A percentile compares a stretch with the other conserved stretches of the same genome.
Evolutionary conservation across 2,888 invertebrate genomes (phyloP).

Genomic region (Brenthis ino): DNA sequence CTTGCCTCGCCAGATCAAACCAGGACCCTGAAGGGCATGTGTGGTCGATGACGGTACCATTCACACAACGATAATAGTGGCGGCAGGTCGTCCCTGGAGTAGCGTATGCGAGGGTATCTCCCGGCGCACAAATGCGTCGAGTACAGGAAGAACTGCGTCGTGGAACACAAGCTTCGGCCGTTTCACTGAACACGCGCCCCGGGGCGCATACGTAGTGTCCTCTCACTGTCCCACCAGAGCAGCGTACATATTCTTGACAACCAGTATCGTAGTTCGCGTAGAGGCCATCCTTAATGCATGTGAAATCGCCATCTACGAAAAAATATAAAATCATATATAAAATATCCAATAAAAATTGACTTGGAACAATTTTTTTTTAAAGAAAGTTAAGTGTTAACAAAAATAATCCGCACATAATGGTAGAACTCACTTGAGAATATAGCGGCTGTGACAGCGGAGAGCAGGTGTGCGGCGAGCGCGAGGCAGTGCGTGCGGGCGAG

Average conservation of each 20-base stretch:
- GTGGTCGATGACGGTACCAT: conserved; percentile 71
- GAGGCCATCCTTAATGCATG: conserved; percentile 69
- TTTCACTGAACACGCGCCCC: conserved; percentile 71
- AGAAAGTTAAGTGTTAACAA: too few species aligned
- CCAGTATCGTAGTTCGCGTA: conserved; percentile 70
- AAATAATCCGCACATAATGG: conserved; percentile 9
- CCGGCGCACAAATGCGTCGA: conserved; percentile 63
- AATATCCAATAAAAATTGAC: conserved; percentile 3
- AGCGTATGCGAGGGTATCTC: conserved; percentile 73
- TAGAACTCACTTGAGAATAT: conserved; percentile 60
- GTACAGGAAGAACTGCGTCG: conserved; percentile 64
- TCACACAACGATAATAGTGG: conserved; percentile 82
- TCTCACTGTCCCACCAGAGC: conserved; percentile 56
- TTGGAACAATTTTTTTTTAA: background rate
- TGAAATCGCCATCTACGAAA: conserved; percentile 57
- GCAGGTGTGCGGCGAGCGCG: conserved; percentile 42
- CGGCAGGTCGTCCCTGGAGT: conserved; percentile 81
- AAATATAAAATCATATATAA: conserved; percentile 9
- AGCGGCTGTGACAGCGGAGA: conserved; percentile 44
- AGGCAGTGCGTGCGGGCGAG: conserved; percentile 50
- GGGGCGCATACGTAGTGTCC: conserved; percentile 65
- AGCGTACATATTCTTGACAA: conserved; percentile 74
- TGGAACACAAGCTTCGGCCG: conserved; percentile 67
- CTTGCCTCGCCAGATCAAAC: conserved; percentile 80
- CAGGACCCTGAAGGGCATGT: conserved; percentile 79